Evolutionary conservation across 1,140 invertebrate species (phyloP), one percentile per base, ranked within the genome.

Genomic region (Latrodectus geometricus): DNA sequence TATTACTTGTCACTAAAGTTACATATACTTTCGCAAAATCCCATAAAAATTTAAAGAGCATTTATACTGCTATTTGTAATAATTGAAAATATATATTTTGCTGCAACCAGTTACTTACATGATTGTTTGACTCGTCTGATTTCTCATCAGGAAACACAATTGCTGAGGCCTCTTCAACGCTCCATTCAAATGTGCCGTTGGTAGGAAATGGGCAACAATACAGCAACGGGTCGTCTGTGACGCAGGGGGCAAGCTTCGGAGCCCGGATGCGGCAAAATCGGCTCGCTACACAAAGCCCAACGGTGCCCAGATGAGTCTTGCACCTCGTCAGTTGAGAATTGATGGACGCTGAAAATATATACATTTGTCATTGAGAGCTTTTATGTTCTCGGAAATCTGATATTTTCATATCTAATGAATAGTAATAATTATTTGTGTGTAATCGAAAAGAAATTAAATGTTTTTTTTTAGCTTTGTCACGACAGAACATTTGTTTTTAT

Each of bases 171-270:
- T 75, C 81, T 21, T 83, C 81, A 4, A 65, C 11, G 3, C 56
- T 75, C 72, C 70, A 74, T 15, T 74, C 72, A 3, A 49, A 15
- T 8, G 61, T 35, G 49, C 9, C 73, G 35, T 77, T 54, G 11
- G 21, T 17, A 5, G 73, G 82, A n/a, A 85, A 76, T 0, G 82
- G 82, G 21, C 82, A 85, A 21, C 82, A 85, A 48, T 50, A 69
- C 17, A 85, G 61, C 0, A 7, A 23, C 17, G 35, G 65, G 11
- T 66, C 73, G 12, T 50, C 48, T 2, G 56, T 20, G 9, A n/a
- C 3, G 49, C 82, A 85, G 7, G 35, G 61, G 56, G 49, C 0
- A 7, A 85, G 48, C 35, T 68, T 35, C 14, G 23, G 9, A 11
- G 17, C 17, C 9, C 20, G 65, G 20, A 52, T 14, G 8, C 82